These are phyloP conservation scores for Characodon lateralis DNA, from an alignment of 2,797 vertebrate genomes.

Conservation along the genomic window DNA sequence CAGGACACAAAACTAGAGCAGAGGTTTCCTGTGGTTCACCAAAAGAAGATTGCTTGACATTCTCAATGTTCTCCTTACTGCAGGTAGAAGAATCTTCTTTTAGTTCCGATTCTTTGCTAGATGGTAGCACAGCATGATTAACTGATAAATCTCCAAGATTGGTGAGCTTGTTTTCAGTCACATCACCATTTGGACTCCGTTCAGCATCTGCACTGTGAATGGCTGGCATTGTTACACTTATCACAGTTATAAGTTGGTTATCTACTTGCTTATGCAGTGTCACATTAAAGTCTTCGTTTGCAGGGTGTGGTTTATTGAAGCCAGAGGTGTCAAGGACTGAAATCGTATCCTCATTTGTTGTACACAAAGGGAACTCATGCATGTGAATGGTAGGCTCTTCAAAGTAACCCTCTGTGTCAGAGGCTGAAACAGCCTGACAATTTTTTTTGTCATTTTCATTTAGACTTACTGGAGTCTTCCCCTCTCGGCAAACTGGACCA, in stretches of 20 bases:
- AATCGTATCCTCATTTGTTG: constrained; percentile 22
- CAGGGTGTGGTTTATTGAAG: not conserved
- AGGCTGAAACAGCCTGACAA: not conserved
- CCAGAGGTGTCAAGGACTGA: not conserved
- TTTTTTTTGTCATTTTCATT: constrained; percentile 5
- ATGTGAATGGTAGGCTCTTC: not conserved
- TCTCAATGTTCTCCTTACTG: constrained; percentile 3
- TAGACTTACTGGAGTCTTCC: not conserved
- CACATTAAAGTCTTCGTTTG: constrained; percentile 7
- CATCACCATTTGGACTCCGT: not conserved
- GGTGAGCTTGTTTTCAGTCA: not conserved
- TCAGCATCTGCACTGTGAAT: not conserved
- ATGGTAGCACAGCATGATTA: too few relatives aligned
- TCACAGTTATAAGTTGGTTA: not conserved
- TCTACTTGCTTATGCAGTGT: not conserved
- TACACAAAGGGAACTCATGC: not conserved
- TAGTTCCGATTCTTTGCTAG: not conserved
- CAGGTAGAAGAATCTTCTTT: not conserved
- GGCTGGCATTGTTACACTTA: rapidly evolving
- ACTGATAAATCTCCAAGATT: not conserved
- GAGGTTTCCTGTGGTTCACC: not conserved
- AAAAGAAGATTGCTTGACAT: not conserved
- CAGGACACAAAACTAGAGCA: not conserved
- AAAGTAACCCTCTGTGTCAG: not conserved
- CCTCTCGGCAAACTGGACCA: not conserved